Evolutionary conservation across 2,888 invertebrate genomes (phyloP).

Genomic region (Heteropelma amictum): DNA sequence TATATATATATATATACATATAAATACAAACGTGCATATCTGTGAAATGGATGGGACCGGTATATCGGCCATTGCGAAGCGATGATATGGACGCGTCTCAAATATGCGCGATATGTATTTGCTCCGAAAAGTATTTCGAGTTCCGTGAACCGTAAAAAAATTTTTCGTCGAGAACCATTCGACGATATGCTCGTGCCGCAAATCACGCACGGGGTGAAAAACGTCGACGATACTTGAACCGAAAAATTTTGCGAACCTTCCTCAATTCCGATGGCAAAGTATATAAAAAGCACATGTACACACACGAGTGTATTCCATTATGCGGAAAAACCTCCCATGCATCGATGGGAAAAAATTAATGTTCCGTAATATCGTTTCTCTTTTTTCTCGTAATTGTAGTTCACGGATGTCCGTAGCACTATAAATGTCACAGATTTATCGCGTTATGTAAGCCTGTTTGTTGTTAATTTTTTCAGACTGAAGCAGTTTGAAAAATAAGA

Average conservation of each 20-base stretch:
- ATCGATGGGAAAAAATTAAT: no score
- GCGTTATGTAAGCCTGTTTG: no score
- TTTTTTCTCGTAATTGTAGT: no score
- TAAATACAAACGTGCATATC: background rate
- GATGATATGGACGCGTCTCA: slow-evolving; percentile 27
- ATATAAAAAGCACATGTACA: background rate
- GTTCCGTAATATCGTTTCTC: no score
- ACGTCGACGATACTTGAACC: slow-evolving; percentile 13
- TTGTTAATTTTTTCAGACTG: no score
- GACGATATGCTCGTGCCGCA: slow-evolving; percentile 19
- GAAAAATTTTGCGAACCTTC: slow-evolving; percentile 18
- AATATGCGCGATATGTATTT: slow-evolving; percentile 16
- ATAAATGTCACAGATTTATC: no score
- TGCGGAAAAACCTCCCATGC: no score
- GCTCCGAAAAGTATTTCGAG: slow-evolving; percentile 8
- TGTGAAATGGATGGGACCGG: slow-evolving; percentile 7
- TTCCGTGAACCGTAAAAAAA: slow-evolving; percentile 30
- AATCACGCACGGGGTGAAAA: slow-evolving; percentile 17
- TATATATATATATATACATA: background rate
- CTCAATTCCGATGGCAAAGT: background rate
- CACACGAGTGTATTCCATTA: slow-evolving; percentile 13
- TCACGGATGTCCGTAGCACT: no score
- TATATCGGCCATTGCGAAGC: slow-evolving; percentile 30
- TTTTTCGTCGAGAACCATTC: slow-evolving; percentile 17
- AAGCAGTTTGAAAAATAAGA: no score